These are phyloP conservation scores for Cylas formicarius DNA, from an alignment of 1,140 invertebrate genomes.

Conservation along the genomic window DNA sequence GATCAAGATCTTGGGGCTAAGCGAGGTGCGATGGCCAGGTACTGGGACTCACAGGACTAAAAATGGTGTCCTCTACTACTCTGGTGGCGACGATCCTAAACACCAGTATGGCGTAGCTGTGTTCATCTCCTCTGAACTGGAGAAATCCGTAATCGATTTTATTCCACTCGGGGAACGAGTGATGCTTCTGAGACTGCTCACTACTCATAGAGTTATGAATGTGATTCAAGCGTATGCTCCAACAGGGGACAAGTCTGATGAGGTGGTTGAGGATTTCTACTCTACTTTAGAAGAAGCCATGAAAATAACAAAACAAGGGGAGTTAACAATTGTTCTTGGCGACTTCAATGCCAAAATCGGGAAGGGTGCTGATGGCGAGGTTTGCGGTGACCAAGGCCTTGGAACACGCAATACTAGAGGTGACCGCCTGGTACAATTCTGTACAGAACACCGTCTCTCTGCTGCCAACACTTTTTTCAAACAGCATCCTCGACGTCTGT, in stretches of 20 bases:
- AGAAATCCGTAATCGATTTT: slow-evolving; percentile 11
- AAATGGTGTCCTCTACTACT: slow-evolving; percentile 12
- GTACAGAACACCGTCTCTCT: slow-evolving; percentile 29
- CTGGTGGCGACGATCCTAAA: slow-evolving; percentile 11
- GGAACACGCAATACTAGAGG: slow-evolving; percentile 33
- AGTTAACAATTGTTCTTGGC: slow-evolving; percentile 27
- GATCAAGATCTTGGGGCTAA: slow-evolving; percentile 16
- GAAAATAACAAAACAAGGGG: slow-evolving; percentile 18
- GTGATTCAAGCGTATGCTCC: slow-evolving; percentile 36
- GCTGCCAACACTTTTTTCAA: slow-evolving; percentile 36
- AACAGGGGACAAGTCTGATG: slow-evolving; percentile 21
- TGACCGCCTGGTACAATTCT: slow-evolving; percentile 32
- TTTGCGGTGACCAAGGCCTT: slow-evolving; percentile 23
- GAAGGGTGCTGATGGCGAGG: slow-evolving; percentile 5
- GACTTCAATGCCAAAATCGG: slow-evolving; percentile 32
- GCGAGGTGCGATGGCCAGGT: slow-evolving; percentile 10
- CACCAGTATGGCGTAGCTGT: slow-evolving; percentile 21
- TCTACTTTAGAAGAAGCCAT: slow-evolving; percentile 14
- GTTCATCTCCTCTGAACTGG: slow-evolving; percentile 8
- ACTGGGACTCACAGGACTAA: slow-evolving; percentile 5
- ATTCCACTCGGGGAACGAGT: slow-evolving; percentile 15
- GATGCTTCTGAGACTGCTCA: slow-evolving; percentile 24
- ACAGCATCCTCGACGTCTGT: slow-evolving; percentile 31
- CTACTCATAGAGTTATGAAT: slow-evolving; percentile 25
- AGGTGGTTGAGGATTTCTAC: slow-evolving; percentile 27